These are phyloP conservation scores for Drosophila gunungcola DNA, from an alignment of 1,140 invertebrate species.

Conservation along the genomic window DNA sequence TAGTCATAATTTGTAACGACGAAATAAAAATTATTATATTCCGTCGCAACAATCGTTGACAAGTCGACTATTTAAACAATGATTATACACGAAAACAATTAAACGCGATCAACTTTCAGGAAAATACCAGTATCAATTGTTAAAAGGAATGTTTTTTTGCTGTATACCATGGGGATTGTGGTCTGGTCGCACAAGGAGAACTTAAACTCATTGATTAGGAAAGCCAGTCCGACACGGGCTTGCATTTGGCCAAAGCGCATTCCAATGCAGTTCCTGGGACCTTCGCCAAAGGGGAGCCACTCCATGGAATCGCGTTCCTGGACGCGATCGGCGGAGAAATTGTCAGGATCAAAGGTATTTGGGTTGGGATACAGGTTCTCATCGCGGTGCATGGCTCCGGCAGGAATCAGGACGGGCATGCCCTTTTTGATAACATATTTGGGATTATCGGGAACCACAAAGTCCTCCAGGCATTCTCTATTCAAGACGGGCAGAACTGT, in stretches of 20 bases:
- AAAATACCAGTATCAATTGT: conserved; percentile 58
- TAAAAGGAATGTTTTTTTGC: conserved; percentile 49
- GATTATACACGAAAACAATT: background rate
- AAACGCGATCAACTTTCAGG: conserved; percentile 57
- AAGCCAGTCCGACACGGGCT: conserved; percentile 86
- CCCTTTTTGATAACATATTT: conserved; percentile 75
- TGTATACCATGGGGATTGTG: conserved; percentile 54
- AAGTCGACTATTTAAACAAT: no score
- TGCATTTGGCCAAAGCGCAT: conserved; percentile 88
- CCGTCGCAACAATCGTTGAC: no score
- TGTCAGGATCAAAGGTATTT: conserved; percentile 88
- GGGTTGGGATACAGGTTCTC: conserved; percentile 87
- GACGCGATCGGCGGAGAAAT: conserved; percentile 87
- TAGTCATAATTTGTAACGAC: background rate
- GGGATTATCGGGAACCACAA: conserved; percentile 78
- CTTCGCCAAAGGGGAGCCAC: conserved; percentile 87
- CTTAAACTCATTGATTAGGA: conserved; percentile 79
- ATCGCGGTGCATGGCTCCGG: conserved; percentile 81
- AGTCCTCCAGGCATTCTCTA: conserved; percentile 79
- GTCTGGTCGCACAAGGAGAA: conserved; percentile 79
- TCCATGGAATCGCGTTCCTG: conserved; percentile 84
- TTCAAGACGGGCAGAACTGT: conserved; percentile 85
- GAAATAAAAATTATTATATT: no score
- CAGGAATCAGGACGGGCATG: conserved; percentile 63
- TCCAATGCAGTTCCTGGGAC: conserved; percentile 85